Evolutionary conservation across 2,113 vertebrate species (phyloP).

Genomic region (Caretta caretta): DNA sequence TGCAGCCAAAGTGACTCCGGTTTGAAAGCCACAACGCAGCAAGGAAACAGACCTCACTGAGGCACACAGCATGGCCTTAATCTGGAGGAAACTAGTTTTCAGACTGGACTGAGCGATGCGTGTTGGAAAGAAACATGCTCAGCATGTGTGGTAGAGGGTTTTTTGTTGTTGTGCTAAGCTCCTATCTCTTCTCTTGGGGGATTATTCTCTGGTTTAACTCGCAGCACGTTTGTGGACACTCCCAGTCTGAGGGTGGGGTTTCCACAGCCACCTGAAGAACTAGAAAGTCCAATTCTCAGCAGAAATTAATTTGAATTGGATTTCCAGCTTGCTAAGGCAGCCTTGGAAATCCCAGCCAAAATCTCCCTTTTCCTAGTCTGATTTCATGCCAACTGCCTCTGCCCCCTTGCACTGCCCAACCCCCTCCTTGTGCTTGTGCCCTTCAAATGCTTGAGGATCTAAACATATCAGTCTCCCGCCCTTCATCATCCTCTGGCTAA

Average conservation of each 20-base stretch:
- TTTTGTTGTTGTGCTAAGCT: too few relatives aligned
- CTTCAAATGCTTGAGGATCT: background rate
- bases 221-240: background rate
- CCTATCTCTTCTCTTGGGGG: background rate
- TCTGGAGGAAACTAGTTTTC: background rate
- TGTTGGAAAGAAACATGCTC: background rate
- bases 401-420: background rate
- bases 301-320: background rate
- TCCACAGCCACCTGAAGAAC: background rate
- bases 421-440: background rate
- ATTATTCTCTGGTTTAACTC: background rate
- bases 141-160: too few relatives aligned
- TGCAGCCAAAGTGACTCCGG: background rate
- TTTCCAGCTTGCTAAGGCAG: background rate
- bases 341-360: background rate
- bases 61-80: background rate
- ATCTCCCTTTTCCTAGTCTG: background rate
- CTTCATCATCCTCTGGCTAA: background rate
- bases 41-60: background rate
- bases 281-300: background rate
- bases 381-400: background rate
- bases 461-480: too few relatives aligned
- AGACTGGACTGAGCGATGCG: background rate
- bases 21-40: background rate
- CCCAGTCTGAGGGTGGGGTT: background rate